Base-by-base conservation (phyloP, 2,888 invertebrate species). In the Synergus laeviventris region DNA sequence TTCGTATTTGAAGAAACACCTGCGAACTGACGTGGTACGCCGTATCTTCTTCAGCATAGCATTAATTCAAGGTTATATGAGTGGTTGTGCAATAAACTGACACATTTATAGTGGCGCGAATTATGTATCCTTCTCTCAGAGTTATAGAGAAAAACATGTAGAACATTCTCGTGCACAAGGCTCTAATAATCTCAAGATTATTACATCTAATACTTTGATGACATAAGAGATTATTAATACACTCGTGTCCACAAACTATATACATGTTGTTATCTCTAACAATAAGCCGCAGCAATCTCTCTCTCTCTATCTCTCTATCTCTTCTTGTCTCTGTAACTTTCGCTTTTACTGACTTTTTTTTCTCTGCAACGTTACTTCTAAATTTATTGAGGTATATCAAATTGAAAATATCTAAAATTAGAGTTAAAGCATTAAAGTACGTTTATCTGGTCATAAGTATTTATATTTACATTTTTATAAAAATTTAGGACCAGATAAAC, bases 51-150 rank as follows among this genome's bases (percentile, higher is more conserved):
- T 56, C 70, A 64, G 42, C 66, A 12, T n/a, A 73, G 49, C 39
- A 75, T 76, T 81, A 81, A 77, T 81, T 60, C 66, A 54, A 54
- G 75, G 49, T 74, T 36, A 74, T 74, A 76, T 64, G 74, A 76
- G 42, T 78, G 78, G 77, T 78, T 77, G 74, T 66, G 56, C 77
- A 70, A 64, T 61, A 73, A 78, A 74, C 78, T 77, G 70, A 77
- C 78, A 74, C 76, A 70, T 76, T 76, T 77, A 76, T 73, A 74
- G 45, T 59, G 11, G 36, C 74, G 59, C 74, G 75, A 16, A 42
- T n/a, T 66, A 42, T 16, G 45, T 24, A 66, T 66, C 45, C 66
- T 66, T 24, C 66, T 45, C 66, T 66, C 24, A 16, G 66, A 45
- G 24, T 31, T 66, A 16, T 45, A 45, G 45, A 66, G 66, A 66